These are phyloP conservation scores for Metallyticus violacea DNA, from an alignment of 2,888 invertebrate species.

Conservation along the genomic window DNA sequence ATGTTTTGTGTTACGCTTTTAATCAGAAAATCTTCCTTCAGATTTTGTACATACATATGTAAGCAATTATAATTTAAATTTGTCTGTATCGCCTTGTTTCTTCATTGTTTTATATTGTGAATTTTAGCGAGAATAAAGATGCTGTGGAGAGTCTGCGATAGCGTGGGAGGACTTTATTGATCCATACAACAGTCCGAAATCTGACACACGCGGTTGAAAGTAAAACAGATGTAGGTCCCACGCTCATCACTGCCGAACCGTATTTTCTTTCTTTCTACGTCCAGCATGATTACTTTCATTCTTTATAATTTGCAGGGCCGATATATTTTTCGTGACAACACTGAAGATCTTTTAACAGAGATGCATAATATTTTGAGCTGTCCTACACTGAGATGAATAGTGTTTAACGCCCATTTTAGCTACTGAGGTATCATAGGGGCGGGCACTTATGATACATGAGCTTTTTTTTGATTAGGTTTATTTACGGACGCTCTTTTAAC, in stretches of 20 bases:
- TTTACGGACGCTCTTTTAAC: no score
- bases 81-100: neutral
- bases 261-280: neutral
- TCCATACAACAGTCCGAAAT: neutral
- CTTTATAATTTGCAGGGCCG: no score
- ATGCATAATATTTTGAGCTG: no score
- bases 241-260: neutral
- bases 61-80: neutral
- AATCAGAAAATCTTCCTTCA: neutral
- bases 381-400: no score
- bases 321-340: no score
- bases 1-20: neutral
- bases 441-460: no score
- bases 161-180: constrained; percentile 11
- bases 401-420: no score
- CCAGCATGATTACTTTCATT: no score
- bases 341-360: no score
- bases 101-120: neutral
- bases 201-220: neutral
- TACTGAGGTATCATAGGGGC: no score
- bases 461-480: no score
- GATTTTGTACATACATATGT: neutral
- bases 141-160: constrained; percentile 4
- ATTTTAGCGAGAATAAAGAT: constrained; percentile 9
- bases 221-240: neutral